Evolutionary conservation across 64 coral and sea anemone genomes (phyloP).

Genomic region (Dendrophyllia cribrosa): DNA sequence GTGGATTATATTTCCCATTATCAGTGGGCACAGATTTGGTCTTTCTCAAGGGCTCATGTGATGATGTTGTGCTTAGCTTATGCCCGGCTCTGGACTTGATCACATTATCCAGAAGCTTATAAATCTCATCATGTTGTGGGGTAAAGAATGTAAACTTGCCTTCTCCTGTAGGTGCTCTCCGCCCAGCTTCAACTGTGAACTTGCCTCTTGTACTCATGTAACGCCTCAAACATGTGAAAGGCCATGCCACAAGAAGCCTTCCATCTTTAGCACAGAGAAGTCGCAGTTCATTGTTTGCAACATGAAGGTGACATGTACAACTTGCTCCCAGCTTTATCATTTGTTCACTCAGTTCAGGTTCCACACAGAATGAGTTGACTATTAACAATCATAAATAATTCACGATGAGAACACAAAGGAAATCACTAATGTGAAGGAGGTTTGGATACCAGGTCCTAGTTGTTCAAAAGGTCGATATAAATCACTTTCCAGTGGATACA

Average conservation of each 20-base stretch:
- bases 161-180: constrained; percentile 91
- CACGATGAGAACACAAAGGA: no score
- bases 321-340: constrained; percentile 81
- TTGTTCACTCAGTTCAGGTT: constrained; percentile 64
- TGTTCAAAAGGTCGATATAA: no score
- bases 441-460: no score
- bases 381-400: neutral
- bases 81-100: constrained; percentile 85
- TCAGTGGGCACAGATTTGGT: constrained; percentile 21
- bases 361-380: constrained; percentile 94
- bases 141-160: constrained; percentile 91
- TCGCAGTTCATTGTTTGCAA: constrained; percentile 87
- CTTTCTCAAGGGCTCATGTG: neutral
- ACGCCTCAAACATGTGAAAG: constrained; percentile 89
- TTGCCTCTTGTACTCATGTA: constrained; percentile 93
- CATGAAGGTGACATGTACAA: constrained; percentile 76
- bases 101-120: constrained; percentile 87
- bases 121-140: constrained; percentile 90
- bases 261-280: constrained; percentile 86
- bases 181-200: constrained; percentile 94
- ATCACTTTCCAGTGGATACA: no score
- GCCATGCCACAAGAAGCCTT: constrained; percentile 87
- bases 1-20: neutral
- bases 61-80: neutral
- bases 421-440: no score